Conservation (phyloP, 1,140 invertebrate genomes). For the Magallana ariakensis region DNA sequence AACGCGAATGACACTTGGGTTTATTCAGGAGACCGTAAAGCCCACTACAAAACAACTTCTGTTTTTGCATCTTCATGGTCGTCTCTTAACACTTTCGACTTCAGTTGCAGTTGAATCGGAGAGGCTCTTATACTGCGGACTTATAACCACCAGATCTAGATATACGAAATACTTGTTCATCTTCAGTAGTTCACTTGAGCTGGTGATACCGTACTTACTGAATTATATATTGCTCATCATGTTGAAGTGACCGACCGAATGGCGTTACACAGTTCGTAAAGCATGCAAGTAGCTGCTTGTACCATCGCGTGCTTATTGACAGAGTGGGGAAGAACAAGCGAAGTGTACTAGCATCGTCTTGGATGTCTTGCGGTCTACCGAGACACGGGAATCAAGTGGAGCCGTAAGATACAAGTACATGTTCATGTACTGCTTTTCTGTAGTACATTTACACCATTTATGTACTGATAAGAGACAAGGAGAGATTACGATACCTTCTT, state of each 20-base stretch:
- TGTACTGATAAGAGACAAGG: too few relatives aligned
- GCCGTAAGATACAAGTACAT: too few relatives aligned
- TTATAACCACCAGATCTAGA: slow-evolving; percentile 3
- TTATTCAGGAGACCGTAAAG: background rate
- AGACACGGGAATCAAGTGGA: background rate
- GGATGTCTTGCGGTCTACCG: background rate
- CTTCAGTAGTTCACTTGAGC: background rate
- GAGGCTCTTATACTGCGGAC: background rate
- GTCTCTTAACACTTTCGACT: background rate
- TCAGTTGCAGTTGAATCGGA: slow-evolving; percentile 11
- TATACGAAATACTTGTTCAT: background rate
- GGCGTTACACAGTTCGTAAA: slow-evolving; percentile 4
- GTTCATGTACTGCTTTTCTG: too few relatives aligned
- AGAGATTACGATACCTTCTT: too few relatives aligned
- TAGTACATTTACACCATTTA: too few relatives aligned
- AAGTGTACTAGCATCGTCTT: too few relatives aligned
- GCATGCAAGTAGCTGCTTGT: slow-evolving; percentile 21
- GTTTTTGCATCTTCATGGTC: background rate
- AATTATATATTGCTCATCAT: background rate
- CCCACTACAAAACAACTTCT: slow-evolving; percentile 4
- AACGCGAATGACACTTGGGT: background rate
- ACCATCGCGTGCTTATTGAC: background rate
- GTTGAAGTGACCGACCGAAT: slow-evolving; percentile 12
- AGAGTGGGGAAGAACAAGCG: background rate
- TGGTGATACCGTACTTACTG: background rate